Conservation (phyloP, 2,888 invertebrate genomes). For the Pyralis farinalis region DNA sequence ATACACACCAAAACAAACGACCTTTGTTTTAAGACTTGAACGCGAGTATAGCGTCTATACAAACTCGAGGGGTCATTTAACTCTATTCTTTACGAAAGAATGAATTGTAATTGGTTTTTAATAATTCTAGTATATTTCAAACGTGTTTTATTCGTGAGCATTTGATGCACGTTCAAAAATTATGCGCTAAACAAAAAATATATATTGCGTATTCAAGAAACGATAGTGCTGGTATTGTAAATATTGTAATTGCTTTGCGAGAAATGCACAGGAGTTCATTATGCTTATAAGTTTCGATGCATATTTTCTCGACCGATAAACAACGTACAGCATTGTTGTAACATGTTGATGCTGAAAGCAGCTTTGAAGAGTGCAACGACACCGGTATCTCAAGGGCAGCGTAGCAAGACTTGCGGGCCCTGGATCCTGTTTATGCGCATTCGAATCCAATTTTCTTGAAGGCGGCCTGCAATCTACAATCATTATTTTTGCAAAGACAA, state of each 20-base stretch:
- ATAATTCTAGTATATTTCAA: conserved; percentile 3
- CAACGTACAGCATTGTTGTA: neutral
- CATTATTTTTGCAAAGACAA: conserved; percentile 80
- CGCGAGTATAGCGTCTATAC: conserved; percentile 4
- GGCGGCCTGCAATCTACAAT: conserved; percentile 76
- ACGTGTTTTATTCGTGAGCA: neutral
- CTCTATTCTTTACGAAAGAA: neutral
- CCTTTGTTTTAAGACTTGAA: conserved; percentile 2
- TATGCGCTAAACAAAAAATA: neutral
- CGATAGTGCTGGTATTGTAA: neutral
- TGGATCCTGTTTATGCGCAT: conserved; percentile 63
- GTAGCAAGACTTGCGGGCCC: conserved; percentile 28
- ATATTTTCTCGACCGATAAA: conserved; percentile 7
- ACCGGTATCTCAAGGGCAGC: conserved; percentile 40
- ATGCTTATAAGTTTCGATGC: neutral
- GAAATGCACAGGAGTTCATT: conserved; percentile 1
- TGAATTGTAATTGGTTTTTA: conserved; percentile 1
- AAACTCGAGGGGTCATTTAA: conserved; percentile 7
- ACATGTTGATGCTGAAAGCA: conserved; percentile 2
- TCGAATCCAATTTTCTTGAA: conserved; percentile 75
- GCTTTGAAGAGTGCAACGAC: conserved; percentile 21
- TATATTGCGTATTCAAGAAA: neutral
- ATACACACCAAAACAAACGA: conserved; percentile 3
- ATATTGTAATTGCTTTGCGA: conserved; percentile 5
- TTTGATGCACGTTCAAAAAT: neutral